These are phyloP conservation scores for Nannobrachium achirus DNA, from an alignment of 2,113 vertebrate genomes.

Conservation along the genomic window DNA sequence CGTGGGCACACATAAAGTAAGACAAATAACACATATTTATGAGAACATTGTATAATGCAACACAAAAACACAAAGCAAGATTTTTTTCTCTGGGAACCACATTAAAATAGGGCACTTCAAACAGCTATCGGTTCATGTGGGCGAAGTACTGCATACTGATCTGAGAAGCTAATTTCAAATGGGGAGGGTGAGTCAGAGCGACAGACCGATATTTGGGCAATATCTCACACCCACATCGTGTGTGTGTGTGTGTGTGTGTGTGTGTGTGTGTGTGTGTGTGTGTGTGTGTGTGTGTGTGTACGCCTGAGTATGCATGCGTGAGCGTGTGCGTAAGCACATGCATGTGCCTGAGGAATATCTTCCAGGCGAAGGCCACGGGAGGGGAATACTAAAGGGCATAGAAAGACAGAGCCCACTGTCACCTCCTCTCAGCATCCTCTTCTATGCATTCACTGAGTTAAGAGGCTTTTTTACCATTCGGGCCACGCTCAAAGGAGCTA, in stretches of 20 bases:
- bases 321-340: not conserved
- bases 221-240: conserved; percentile 54
- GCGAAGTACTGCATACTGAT: conserved; percentile 62
- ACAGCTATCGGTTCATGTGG: conserved; percentile 50
- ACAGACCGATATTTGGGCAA: conserved; percentile 25
- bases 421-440: conserved; percentile 60
- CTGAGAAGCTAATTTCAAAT: conserved; percentile 58
- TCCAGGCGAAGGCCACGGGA: conserved; percentile 70
- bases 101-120: conserved; percentile 44
- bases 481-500: conserved; percentile 77
- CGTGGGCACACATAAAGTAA: conserved; percentile 29
- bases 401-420: conserved; percentile 76
- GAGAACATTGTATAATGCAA: conserved; percentile 22
- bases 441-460: conserved; percentile 77
- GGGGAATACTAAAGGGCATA: conserved; percentile 73
- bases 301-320: too few species aligned
- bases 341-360: conserved; percentile 51
- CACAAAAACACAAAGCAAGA: conserved; percentile 33
- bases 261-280: not conserved
- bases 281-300: conserved; percentile 20
- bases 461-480: conserved; percentile 78
- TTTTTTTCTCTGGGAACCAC: conserved; percentile 28
- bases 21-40: conserved; percentile 39
- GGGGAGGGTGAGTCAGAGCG: conserved; percentile 44
- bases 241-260: not conserved